Percentiles rank a stretch among this genome's conserved stretches.
phyloP scores from a whole-genome alignment of 2,113 vertebrate species.

The Ornithorhynchus anatinus region DNA sequence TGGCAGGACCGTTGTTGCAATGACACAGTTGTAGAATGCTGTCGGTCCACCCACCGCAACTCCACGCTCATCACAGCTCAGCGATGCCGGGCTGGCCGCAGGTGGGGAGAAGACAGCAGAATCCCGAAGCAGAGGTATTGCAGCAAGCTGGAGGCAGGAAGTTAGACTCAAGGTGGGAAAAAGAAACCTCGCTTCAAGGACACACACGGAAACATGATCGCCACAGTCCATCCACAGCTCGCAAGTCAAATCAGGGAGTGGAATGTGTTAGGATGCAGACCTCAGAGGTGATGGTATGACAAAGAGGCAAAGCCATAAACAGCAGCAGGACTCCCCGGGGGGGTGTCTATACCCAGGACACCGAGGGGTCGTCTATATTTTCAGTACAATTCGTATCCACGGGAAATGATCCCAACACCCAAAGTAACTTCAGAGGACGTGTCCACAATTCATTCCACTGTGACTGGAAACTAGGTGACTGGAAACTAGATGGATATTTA shows the following conservation, averaged over 20 bases:
- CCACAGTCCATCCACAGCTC: too few species aligned
- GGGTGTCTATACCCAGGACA: too few species aligned
- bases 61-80: not conserved
- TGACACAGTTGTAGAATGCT: not conserved
- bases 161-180: not conserved
- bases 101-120: not conserved
- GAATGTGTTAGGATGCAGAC: too few species aligned
- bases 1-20: not conserved
- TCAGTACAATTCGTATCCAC: too few species aligned
- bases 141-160: not conserved
- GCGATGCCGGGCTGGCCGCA: not conserved
- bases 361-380: too few species aligned
- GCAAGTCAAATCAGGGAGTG: too few species aligned
- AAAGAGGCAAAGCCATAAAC: not conserved
- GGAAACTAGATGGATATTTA: not conserved
- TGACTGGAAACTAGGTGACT: not conserved
- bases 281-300: not conserved
- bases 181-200: not conserved
- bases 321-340: too few species aligned
- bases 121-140: not conserved
- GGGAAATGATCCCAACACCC: too few species aligned
- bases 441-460: fast-evolving
- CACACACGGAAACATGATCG: not conserved
- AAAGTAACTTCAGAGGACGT: not conserved
- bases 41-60: not conserved